Base-by-base conservation (phyloP, 2,888 invertebrate genomes). In the Amblyteles armatorius region DNA sequence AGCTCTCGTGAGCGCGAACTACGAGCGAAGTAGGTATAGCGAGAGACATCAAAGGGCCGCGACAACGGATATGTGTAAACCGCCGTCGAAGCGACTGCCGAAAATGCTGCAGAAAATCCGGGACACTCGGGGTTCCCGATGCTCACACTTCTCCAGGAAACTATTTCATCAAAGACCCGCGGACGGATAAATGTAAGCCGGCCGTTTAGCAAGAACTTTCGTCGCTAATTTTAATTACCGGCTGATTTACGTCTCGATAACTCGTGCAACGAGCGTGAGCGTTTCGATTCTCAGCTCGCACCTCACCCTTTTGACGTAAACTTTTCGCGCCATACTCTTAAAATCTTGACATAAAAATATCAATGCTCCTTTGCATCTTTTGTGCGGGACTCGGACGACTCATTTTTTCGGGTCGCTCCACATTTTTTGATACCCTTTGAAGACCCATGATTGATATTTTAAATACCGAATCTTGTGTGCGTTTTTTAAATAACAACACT, bases 21-120 rank as follows among this genome's bases (percentile, higher is more conserved):
- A 86, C 71, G 76, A 83, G 69, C 50, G 40, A 40, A 40, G 81
- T 88, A 87, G 89, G 90, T 89, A 88, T 89, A 85, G 89, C 87
- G 87, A 85, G 81, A 88, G 72, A 91, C 91, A 93, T 94, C 94
- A 94, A 94, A 94, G 93, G 83, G 87, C 85, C 89, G 92, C 92
- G 93, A 93, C 92, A 94, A 93, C 93, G 92, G 93, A 93, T 93
- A 93, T 92, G 92, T 91, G 91, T 91, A 91, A 92, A 91, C 92
- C 89, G 90, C 57, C 71, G 78, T 55, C 67, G 74, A 67, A 76
- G 78, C 77, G 80, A 82, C 79, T 79, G 48, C 57, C 78, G 76
- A 81, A 85, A 48, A 78, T 36, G 52, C 76, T 73, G 57, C 71
- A 80, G 79, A 82, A 82, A 85, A 85, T 85, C 77, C 85, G 71